Evolutionary conservation across 2,113 vertebrate genomes (phyloP).

Genomic region (Motacilla alba): DNA sequence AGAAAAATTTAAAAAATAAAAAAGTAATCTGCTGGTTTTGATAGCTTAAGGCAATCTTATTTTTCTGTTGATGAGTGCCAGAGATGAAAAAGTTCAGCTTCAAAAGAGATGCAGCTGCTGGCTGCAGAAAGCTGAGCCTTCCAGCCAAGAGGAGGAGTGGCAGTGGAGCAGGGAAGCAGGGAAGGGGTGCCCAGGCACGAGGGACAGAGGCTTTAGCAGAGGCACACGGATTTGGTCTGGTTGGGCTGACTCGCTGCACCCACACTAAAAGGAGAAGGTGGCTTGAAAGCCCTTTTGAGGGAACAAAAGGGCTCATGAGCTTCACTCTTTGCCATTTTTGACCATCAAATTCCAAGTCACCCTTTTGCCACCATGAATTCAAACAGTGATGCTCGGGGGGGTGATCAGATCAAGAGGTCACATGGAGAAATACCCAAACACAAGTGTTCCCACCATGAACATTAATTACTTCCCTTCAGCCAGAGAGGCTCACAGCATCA

Average conservation of each 20-base stretch:
- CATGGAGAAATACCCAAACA: not conserved
- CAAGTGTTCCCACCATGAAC: not conserved
- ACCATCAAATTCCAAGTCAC: not conserved
- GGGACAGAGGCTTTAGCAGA: not conserved
- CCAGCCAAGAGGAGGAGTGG: not conserved
- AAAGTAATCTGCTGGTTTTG: not conserved
- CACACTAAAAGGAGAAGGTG: not conserved
- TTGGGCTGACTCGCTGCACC: not conserved
- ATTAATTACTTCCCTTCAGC: not conserved
- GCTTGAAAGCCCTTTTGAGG: not conserved
- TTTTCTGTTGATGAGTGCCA: not conserved
- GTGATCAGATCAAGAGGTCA: not conserved
- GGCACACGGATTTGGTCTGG: fast-evolving
- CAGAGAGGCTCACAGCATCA: not conserved
- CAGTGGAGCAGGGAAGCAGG: not conserved
- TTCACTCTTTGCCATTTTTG: not conserved
- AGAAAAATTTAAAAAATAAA: not conserved
- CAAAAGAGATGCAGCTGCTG: not conserved
- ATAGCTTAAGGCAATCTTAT: not conserved
- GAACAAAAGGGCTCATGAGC: fast-evolving
- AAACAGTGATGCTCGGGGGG: not conserved
- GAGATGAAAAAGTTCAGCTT: not conserved
- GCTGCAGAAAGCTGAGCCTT: not conserved
- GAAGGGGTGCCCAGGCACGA: not conserved
- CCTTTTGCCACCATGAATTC: not conserved